Base-by-base conservation (phyloP, 2,797 vertebrate species). In the Paratrypauchen microcephalus region DNA sequence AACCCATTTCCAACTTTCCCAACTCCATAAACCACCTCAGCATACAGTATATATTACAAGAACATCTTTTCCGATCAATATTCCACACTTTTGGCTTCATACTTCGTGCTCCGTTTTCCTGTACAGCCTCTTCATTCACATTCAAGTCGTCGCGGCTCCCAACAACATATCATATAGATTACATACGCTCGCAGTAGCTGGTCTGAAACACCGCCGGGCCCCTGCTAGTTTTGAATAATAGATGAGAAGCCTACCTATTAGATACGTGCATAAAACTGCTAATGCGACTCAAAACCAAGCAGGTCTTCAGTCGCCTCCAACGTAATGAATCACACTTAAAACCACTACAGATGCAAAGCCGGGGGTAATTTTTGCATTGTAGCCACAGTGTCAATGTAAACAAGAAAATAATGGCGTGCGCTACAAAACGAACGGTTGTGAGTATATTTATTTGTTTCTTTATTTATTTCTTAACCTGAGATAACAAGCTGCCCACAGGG, bases 401-500 rank as follows among this genome's bases (percentile, higher is more conserved):
- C 52, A 48, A 64, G 30, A 60, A 69, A 54, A 15, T n/a, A 26
- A 16, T 15, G 21, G n/a, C 21, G 48, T 66, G 5, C 63, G 15
- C 26, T 28, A 69, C 2, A 39, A 36, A 39, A 3, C 64, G 4
- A 5, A 18, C 65, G 24, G 26, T 8, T 76, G 24, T 28, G 24
- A 16, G 5, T 16, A 24, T 56, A 39, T 60, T 3, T 41, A 36
- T 8, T 2, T 36, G 9, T 36, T 9, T 36, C 36, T 70, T 36
- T 61, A 0, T 61, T 21, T 19, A 6, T 61, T 61, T 39, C 9
- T 3, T 61, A 61, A 65, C 56, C 75, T 65, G 23, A 36, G 73
- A 84, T 86, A 85, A 84, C 73, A 63, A 84, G 77, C 67, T 66
- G 30, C 70, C 84, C 75, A 24, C 41, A 72, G 78, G 76, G 83